Conservation (phyloP, 1,140 invertebrate genomes). For the Drosophila burlai region DNA sequence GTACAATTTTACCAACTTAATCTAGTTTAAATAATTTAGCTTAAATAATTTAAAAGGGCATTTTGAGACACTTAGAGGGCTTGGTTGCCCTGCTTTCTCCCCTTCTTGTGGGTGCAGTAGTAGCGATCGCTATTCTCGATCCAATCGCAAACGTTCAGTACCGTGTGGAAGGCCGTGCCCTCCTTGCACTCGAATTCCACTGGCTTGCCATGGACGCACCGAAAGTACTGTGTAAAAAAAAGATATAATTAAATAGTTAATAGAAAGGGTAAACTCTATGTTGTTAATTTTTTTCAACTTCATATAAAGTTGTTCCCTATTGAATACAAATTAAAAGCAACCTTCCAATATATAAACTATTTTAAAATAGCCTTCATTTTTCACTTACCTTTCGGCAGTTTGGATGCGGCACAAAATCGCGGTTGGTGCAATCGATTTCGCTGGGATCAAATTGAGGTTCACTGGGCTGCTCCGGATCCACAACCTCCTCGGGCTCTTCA, state of each 20-base stretch:
- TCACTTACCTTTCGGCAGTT: conserved; percentile 86
- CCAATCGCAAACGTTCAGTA: conserved; percentile 91
- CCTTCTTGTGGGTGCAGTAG: conserved; percentile 75
- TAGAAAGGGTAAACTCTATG: not conserved
- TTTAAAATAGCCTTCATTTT: not conserved
- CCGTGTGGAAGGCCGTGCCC: conserved; percentile 91
- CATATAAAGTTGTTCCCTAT: no score
- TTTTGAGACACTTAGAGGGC: conserved; percentile 31
- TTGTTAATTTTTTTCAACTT: no score
- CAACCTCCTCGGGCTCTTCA: conserved; percentile 49
- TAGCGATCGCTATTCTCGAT: conserved; percentile 89
- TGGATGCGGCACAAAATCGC: conserved; percentile 89
- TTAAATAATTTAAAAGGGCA: conserved; percentile 28
- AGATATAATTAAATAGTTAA: not conserved
- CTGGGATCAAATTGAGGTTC: conserved; percentile 57
- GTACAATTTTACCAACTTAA: conserved; percentile 18
- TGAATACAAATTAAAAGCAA: no score
- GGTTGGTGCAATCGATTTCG: conserved; percentile 86
- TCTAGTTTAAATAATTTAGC: not conserved
- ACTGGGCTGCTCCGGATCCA: conserved; percentile 41
- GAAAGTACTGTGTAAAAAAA: conserved; percentile 89
- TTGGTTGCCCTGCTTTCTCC: conserved; percentile 39
- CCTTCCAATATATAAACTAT: no score
- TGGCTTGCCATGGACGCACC: conserved; percentile 91
- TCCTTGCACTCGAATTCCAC: conserved; percentile 90